Conservation (phyloP, 2,888 invertebrate genomes). For the Apamea monoglypha region DNA sequence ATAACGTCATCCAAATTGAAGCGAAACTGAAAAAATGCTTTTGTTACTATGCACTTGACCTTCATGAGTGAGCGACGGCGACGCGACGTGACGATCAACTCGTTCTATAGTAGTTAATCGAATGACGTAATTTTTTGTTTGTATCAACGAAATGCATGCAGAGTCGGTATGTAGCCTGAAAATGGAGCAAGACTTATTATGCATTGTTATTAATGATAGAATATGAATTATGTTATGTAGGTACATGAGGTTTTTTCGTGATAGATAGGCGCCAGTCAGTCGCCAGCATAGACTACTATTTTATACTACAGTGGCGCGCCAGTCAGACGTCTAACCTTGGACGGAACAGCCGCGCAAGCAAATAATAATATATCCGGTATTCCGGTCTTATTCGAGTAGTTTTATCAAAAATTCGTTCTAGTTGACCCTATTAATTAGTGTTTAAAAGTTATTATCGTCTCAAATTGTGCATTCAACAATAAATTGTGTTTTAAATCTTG, state of each 20-base stretch:
- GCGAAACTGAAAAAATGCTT: neutral
- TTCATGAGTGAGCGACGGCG: neutral
- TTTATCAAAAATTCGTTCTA: neutral
- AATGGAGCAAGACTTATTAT: neutral
- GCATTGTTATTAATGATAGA: neutral
- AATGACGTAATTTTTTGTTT: neutral
- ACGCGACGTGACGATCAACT: too few species aligned
- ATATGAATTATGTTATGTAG: neutral
- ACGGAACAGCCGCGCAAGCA: neutral
- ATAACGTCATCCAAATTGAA: neutral
- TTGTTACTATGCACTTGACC: neutral
- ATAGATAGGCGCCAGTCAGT: neutral
- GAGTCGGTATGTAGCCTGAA: neutral
- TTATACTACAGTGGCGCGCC: too few species aligned
- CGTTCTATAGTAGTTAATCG: neutral
- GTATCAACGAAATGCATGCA: neutral
- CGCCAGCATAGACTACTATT: too few species aligned
- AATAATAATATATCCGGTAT: neutral
- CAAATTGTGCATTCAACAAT: neutral
- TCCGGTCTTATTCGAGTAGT: neutral
- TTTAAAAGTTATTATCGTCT: neutral
- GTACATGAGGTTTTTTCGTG: neutral
- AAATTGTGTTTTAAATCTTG: neutral
- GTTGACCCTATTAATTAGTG: too few species aligned
- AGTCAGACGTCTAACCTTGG: conserved; percentile 13